phyloP scores from a whole-genome alignment of 2,113 vertebrate species.

The Mesocricetus auratus region DNA sequence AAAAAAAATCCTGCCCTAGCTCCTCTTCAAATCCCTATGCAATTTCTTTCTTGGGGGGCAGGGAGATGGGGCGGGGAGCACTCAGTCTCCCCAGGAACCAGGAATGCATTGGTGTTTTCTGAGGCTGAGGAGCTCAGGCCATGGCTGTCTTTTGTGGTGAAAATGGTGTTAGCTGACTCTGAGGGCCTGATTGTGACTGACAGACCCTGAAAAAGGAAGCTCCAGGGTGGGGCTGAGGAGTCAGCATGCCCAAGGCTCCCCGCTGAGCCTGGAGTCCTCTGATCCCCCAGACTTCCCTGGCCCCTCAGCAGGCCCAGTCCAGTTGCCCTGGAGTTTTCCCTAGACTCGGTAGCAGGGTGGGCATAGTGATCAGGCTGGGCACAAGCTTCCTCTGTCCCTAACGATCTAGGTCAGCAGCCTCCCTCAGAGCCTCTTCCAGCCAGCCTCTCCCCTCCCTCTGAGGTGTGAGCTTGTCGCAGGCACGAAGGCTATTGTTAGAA shows the following conservation, averaged over 20 bases:
- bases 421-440: conserved; percentile 62
- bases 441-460: conserved; percentile 68
- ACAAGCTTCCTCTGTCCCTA: neutral
- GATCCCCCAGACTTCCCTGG: neutral
- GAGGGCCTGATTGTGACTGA: neutral
- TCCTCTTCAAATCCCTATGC: neutral
- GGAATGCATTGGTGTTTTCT: neutral
- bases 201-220: neutral
- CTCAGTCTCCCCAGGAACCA: neutral
- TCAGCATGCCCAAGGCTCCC: neutral
- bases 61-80: neutral
- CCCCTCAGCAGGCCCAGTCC: neutral
- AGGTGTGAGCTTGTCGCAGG: conserved; percentile 81
- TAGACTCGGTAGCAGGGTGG: neutral
- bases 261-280: neutral
- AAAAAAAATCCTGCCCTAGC: neutral
- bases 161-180: neutral
- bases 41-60: conserved; percentile 10
- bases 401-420: conserved; percentile 77
- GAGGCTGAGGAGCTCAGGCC: neutral
- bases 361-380: neutral
- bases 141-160: neutral
- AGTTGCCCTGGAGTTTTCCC: neutral
- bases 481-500: conserved; percentile 79
- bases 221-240: neutral